Evolutionary conservation across 2,113 vertebrate genomes (phyloP).

Genomic region (Crotalus horridus): DNA sequence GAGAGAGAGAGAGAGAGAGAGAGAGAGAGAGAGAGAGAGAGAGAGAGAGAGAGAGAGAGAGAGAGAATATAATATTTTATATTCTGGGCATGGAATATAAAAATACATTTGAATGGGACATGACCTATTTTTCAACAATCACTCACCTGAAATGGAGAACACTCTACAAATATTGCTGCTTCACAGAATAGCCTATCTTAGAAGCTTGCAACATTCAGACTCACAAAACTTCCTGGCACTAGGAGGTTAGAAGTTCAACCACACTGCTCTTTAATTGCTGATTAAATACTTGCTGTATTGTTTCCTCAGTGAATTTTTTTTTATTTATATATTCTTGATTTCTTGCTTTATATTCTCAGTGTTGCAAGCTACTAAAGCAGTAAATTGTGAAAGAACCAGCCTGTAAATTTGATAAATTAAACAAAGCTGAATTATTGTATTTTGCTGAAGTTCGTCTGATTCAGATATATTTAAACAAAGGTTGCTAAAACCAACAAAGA

Average conservation of each 20-base stretch:
- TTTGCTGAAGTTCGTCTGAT: constrained; percentile 27
- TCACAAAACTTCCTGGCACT: neutral
- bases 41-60: too few species aligned
- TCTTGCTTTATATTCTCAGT: neutral
- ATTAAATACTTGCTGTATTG: neutral
- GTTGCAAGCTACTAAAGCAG: neutral
- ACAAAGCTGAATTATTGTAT: constrained; percentile 25
- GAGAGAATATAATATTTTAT: neutral
- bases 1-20: too few species aligned
- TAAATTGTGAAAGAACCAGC: neutral
- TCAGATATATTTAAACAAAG: constrained; percentile 39
- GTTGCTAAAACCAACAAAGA: constrained; percentile 28
- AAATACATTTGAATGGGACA: neutral
- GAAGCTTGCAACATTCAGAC: neutral
- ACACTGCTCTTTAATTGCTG: neutral
- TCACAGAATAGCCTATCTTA: neutral
- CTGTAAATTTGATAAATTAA: constrained; percentile 4
- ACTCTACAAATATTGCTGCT: neutral
- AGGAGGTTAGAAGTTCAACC: neutral
- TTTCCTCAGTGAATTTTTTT: neutral
- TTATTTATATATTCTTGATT: neutral
- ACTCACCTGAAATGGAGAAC: neutral
- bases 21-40: too few species aligned
- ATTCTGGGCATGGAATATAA: neutral
- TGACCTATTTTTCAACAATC: neutral